Percentiles rank a stretch among this genome's conserved stretches.
Conservation (phyloP, 92 coral and sea anemone species). For the Actinernus sp. region DNA sequence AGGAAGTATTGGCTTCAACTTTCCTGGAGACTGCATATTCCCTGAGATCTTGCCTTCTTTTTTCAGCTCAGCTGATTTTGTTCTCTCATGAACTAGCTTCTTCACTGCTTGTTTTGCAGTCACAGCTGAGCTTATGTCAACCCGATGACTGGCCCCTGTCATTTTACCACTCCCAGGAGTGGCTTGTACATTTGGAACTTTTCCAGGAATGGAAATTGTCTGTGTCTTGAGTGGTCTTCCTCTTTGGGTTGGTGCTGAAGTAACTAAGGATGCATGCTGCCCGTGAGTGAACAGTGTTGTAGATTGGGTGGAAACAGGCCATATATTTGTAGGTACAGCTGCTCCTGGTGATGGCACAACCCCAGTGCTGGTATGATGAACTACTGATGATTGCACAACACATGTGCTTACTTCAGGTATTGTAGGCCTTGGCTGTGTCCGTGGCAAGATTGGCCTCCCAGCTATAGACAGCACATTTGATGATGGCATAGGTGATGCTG, state of each 20-base stretch:
- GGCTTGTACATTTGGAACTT: background rate
- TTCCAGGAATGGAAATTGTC: background rate
- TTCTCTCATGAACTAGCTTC: slow-evolving; percentile 85
- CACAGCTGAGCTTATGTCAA: slow-evolving; percentile 5
- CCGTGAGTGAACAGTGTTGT: too few relatives aligned
- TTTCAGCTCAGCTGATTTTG: slow-evolving; percentile 85
- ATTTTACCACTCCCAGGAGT: background rate
- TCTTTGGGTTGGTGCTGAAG: background rate
- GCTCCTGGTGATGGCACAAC: background rate
- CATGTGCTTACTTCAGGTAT: slow-evolving; percentile 3
- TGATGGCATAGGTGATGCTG: slow-evolving; percentile 24
- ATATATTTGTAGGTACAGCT: background rate
- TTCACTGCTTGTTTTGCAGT: slow-evolving; percentile 94
- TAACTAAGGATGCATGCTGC: background rate
- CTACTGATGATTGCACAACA: slow-evolving; percentile 4
- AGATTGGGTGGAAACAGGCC: too few relatives aligned
- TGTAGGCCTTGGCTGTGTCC: slow-evolving; percentile 31
- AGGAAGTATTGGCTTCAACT: slow-evolving; percentile 11
- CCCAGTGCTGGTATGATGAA: background rate
- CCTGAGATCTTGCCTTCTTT: slow-evolving; percentile 11
- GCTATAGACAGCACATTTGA: slow-evolving; percentile 29
- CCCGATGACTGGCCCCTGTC: background rate
- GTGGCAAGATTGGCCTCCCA: slow-evolving; percentile 81
- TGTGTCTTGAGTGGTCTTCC: background rate
- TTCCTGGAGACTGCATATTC: background rate